Base-by-base conservation (phyloP, 2,113 vertebrate species). In the Channa maculata region DNA sequence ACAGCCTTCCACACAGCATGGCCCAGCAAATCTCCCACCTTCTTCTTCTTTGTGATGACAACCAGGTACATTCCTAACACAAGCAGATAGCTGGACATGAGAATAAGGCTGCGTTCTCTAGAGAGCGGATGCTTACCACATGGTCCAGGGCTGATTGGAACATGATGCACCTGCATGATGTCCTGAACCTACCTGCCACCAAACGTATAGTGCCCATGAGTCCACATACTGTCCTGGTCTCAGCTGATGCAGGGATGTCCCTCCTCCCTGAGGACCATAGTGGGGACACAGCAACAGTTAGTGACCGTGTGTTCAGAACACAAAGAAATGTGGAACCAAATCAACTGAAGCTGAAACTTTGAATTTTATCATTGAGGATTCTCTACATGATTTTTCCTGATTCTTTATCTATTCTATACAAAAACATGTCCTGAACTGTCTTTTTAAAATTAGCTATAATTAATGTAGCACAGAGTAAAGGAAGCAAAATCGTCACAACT, bases 1-100 rank as follows among this genome's bases (percentile, higher is more conserved):
- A 94, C 89, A 8, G 96, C 96, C 92, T 98, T 98, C 97, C 97
- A 98, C 80, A 98, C 93, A 41, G 88, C 91, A 82, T 98, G 97
- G 85, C 94, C 95, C 72, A 98, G 95, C 83, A 98, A 93, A 77
- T 98, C 97, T 41, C 97, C 97, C 77, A 97, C 92, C 92, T 98
- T 99, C 77, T 90, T 95, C 94, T 95, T 99, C 94, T 96, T 97
- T 37, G 96, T 97, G 91, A 99, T 97, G 78, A 98, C 95, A 71
- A 99, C 94, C 75, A 99, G 95, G 83, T 99, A 99, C 0, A 94
- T 96, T 41, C 97, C 97, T 98, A 63, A 38, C 68, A 55, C 34
- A 67, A 12, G 14, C 1, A 12, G 24, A 24, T 6, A 8, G 3
- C 0, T 14, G n/a, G 14, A 44, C 3, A 11, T 5, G 3, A 65